Evolutionary conservation across 2,797 vertebrate genomes (phyloP).

Genomic region (Gambusia yucatana): DNA sequence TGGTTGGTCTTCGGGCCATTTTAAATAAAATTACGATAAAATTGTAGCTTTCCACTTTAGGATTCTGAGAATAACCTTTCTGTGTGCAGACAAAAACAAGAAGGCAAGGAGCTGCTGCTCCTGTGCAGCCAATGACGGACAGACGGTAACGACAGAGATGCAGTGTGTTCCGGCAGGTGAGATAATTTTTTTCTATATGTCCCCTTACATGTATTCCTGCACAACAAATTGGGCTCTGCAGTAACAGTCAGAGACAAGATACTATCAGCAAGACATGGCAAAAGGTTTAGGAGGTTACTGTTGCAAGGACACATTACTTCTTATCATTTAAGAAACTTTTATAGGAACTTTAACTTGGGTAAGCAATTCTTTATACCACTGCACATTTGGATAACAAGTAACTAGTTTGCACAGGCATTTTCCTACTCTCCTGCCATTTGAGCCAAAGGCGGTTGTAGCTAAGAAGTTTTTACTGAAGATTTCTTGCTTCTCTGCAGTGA

Average conservation of each 20-base stretch:
- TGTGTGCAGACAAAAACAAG: constrained; percentile 81
- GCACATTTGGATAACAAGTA: neutral
- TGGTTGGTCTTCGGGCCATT: neutral
- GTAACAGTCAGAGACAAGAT: neutral
- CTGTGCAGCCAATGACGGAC: constrained; percentile 61
- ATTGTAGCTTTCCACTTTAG: neutral
- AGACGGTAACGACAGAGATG: constrained; percentile 47
- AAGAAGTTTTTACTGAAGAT: too few relatives aligned
- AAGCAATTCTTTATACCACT: neutral
- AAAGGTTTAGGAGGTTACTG: neutral
- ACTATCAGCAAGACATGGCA: neutral
- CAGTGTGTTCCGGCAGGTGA: constrained; percentile 59
- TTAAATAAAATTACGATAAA: neutral
- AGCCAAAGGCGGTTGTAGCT: neutral
- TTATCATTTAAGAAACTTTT: neutral
- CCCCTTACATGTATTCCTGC: neutral
- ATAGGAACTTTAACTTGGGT: neutral
- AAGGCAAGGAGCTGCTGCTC: constrained; percentile 77
- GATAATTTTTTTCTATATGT: neutral
- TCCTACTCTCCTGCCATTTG: neutral
- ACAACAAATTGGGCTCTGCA: neutral
- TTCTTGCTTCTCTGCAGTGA: neutral
- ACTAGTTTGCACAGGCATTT: neutral
- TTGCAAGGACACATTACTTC: neutral
- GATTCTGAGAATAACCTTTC: constrained; percentile 5